Evolutionary conservation across 1,140 invertebrate species (phyloP).

Genomic region (Phymorhynchus buccinoides): DNA sequence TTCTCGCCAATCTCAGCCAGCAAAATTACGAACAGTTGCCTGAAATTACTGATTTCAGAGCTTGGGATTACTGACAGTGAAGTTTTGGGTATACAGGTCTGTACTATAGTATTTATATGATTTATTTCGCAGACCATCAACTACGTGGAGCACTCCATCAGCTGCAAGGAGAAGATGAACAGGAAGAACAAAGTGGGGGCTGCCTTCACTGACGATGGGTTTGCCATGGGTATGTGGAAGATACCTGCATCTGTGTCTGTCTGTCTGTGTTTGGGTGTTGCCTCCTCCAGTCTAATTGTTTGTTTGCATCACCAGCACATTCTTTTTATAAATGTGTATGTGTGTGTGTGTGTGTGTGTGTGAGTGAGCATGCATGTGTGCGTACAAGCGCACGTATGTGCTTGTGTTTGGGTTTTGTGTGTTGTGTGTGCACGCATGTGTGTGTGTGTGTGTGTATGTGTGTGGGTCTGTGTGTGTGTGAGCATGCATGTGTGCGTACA

Average conservation of each 20-base stretch:
- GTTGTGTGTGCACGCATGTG: no score
- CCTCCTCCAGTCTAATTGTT: neutral
- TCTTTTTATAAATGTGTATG: neutral
- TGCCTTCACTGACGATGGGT: slow-evolving; percentile 97
- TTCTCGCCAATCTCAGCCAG: no score
- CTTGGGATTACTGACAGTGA: no score
- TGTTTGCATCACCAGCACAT: no score
- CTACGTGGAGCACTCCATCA: slow-evolving; percentile 93
- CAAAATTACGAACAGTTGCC: no score
- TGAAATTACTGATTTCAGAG: no score
- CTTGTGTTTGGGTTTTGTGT: neutral
- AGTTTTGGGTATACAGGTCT: no score
- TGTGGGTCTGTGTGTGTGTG: no score
- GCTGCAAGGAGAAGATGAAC: slow-evolving; percentile 92
- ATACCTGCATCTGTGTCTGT: neutral
- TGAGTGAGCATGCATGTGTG: neutral
- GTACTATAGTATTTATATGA: no score
- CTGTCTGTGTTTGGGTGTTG: neutral
- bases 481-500: no score
- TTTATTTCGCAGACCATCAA: slow-evolving; percentile 83
- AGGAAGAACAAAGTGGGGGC: slow-evolving; percentile 86
- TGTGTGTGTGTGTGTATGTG: no score
- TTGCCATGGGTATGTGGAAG: slow-evolving; percentile 87
- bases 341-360: neutral
- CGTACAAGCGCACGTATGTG: neutral